Base-by-base conservation (phyloP, 2,888 invertebrate genomes). In the Scaeva pyrastri region DNA sequence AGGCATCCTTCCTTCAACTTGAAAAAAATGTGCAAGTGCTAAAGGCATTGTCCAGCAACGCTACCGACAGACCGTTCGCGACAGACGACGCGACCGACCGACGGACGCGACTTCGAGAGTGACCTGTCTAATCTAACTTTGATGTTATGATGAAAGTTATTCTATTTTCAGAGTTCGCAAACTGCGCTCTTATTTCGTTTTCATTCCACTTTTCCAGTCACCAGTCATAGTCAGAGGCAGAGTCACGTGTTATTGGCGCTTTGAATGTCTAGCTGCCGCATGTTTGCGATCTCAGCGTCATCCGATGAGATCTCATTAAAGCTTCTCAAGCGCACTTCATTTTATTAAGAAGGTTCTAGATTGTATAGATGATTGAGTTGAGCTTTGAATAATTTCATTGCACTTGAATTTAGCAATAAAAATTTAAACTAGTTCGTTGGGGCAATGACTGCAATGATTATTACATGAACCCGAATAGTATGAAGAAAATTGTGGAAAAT, bases 221-320 rank as follows among this genome's bases (percentile, higher is more conserved):
- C n/a, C n/a, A n/a, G n/a, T n/a, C n/a, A n/a, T n/a, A n/a, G n/a
- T n/a, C n/a, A n/a, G n/a, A n/a, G n/a, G n/a, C n/a, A 6, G 1
- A 36, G 68, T 74, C 80, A 80, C 74, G 74, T 80, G 74, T 80
- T 45, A 50, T 41, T 41, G 60, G 41, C 60, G 68, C 50, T 56
- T 60, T 43, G 43, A 48, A 31, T 23, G 58, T 11, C 36, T 41
- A n/a, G n/a, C 12, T 1, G 7, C 8, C 14, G 31, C 31, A 12
- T 39, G 39, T 39, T 39, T 1, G 12, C 39, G 39, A 43, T 4
- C 14, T 14, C 5, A 11, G 6, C 19, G 21, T 41, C 26, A 39
- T 60, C 21, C 60, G 41, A 21, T 41, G 21, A 21, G 14, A 60
- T 39, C 16, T 41, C 36, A 26, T 68, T 60, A 48, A 41, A 50